Percentiles rank a stretch among this genome's conserved stretches.
phyloP scores from a whole-genome alignment of 2,113 vertebrate genomes.

The Saguinus midas region DNA sequence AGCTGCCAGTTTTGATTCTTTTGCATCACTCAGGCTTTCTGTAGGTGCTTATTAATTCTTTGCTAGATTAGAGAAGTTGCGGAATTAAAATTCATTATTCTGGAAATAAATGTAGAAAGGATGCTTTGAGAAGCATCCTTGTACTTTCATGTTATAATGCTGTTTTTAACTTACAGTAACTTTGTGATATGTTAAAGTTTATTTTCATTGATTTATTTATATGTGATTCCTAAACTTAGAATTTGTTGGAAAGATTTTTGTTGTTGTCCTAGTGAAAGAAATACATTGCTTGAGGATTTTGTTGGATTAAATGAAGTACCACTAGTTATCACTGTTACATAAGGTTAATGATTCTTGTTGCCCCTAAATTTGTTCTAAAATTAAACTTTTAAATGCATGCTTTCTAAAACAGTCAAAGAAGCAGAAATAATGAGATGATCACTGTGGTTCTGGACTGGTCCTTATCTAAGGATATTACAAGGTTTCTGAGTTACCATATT shows the following conservation, averaged over 20 bases:
- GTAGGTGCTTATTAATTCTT: background rate
- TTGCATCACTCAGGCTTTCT: background rate
- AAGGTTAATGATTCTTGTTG: conserved; percentile 23
- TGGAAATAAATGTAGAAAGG: conserved; percentile 6
- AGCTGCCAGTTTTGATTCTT: background rate
- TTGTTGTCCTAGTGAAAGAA: conserved; percentile 29
- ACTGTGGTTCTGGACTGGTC: background rate
- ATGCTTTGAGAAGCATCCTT: background rate
- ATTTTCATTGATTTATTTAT: conserved; percentile 41
- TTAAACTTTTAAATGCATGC: conserved; percentile 46
- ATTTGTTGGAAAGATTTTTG: conserved; percentile 22
- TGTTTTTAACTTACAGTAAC: background rate
- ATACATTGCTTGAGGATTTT: conserved; percentile 36
- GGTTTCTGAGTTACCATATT: background rate
- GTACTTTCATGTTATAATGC: background rate
- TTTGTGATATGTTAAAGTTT: background rate
- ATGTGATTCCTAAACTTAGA: background rate
- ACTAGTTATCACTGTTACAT: conserved; percentile 34
- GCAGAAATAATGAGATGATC: conserved; percentile 62
- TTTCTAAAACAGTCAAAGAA: conserved; percentile 48
- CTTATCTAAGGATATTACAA: conserved; percentile 1
- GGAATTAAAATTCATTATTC: conserved; percentile 36
- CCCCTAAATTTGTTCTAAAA: background rate
- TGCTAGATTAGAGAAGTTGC: background rate
- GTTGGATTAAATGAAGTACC: background rate